phyloP scores from a whole-genome alignment of 2,113 vertebrate species.

The Australoheros scitulus region DNA sequence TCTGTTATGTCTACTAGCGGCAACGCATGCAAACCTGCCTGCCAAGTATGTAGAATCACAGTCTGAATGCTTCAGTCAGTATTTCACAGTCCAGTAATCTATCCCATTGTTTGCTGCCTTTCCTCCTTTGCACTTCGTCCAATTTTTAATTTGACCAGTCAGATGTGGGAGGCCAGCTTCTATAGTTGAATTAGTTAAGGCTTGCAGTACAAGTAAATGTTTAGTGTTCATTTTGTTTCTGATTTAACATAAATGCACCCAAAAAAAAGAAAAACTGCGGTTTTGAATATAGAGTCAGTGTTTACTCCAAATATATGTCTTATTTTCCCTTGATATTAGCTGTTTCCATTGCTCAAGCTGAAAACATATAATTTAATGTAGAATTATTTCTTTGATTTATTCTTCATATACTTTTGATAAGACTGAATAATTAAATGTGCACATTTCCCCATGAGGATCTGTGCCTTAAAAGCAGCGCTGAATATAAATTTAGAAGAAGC shows the following conservation, averaged over 20 bases:
- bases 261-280: background rate
- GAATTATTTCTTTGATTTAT: slow-evolving; percentile 20
- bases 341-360: slow-evolving; percentile 28
- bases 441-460: slow-evolving; percentile 22
- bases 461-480: slow-evolving; percentile 26
- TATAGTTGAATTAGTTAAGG: slow-evolving; percentile 18
- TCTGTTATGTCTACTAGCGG: slow-evolving; percentile 30
- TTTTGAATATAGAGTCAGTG: slow-evolving; percentile 22
- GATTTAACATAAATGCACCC: slow-evolving; percentile 13
- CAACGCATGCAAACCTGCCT: slow-evolving; percentile 30
- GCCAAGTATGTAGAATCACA: slow-evolving; percentile 41
- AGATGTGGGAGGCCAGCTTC: slow-evolving; percentile 17
- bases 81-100: slow-evolving; percentile 30
- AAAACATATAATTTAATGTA: slow-evolving; percentile 29
- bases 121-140: background rate
- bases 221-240: slow-evolving; percentile 21
- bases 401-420: slow-evolving; percentile 22
- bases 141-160: slow-evolving; percentile 7
- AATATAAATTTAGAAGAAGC: slow-evolving; percentile 42
- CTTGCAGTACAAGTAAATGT: slow-evolving; percentile 23
- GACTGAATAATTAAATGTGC: slow-evolving; percentile 37
- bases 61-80: slow-evolving; percentile 23
- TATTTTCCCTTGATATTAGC: slow-evolving; percentile 26
- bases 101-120: slow-evolving; percentile 17
- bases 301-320: slow-evolving; percentile 25